These are phyloP conservation scores for Tyria jacobaeae DNA, from an alignment of 2,888 invertebrate genomes.

Conservation along the genomic window DNA sequence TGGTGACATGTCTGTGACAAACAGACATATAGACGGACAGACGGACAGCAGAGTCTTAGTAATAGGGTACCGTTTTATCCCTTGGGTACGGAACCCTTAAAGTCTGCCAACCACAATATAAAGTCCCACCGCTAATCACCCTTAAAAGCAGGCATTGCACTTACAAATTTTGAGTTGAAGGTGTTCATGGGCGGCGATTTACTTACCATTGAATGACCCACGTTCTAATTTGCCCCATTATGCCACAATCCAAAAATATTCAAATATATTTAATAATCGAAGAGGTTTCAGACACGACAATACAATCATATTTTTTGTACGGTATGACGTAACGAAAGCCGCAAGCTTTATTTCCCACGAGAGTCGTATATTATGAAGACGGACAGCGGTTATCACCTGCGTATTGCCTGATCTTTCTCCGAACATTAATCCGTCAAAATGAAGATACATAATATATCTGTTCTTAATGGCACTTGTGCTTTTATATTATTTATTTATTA, in stretches of 20 bases:
- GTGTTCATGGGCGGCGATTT: no score
- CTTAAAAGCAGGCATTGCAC: no score
- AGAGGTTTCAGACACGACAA: neutral
- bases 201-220: no score
- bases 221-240: neutral
- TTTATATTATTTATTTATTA: no score
- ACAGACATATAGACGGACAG: neutral
- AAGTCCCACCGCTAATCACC: no score
- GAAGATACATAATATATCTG: neutral
- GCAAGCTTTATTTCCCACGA: slow-evolving; percentile 9
- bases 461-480: neutral
- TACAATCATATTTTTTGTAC: slow-evolving; percentile 8
- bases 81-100: neutral
- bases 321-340: neutral
- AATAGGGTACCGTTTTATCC: neutral
- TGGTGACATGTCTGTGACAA: no score
- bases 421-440: slow-evolving; percentile 3
- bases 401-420: slow-evolving; percentile 2
- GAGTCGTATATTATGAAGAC: slow-evolving; percentile 13
- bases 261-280: no score
- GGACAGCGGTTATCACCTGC: slow-evolving; percentile 6
- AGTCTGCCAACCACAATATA: neutral
- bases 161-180: no score
- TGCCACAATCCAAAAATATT: no score
- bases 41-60: neutral